Evolutionary conservation across 1,140 invertebrate genomes (phyloP), one percentile per base, ranked within the genome.

Genomic region (Zaprionus camerounensis): DNA sequence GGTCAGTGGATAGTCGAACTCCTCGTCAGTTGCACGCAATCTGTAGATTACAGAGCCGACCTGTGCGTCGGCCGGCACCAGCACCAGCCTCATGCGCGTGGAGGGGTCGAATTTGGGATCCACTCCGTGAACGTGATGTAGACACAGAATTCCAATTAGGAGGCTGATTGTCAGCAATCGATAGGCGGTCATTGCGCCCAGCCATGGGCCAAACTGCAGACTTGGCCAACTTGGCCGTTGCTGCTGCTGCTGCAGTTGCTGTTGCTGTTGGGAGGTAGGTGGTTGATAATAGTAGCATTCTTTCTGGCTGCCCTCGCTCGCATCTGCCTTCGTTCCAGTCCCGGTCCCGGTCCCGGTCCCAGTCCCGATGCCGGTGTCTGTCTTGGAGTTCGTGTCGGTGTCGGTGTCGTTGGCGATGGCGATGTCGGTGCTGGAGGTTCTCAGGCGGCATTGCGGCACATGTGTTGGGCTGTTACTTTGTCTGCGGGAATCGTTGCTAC

Each of bases 41-140:
- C 97, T 94, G 93, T 98, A 98, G 91, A 98, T 97, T 78, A 97
- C 95, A 15, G 96, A 96, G 69, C 96, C 96, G 76, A 97, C 95
- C 80, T 95, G 95, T 24, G 96, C 96, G 92, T 97, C 96, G 20
- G 96, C 95, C 53, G 97, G 97, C 44, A 98, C 95, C 38, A 97
- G 94, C 49, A 97, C 95, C 58, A 96, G 94, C 80, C 95, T 94
- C 95, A 97, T 96, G 76, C 96, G 94, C 51, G 96, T 96, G 75
- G 96, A 95, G 31, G 96, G 95, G 93, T 97, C 97, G 93, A 98
- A 97, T 82, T 95, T 94, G 68, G 96, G 96, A 85, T 96, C 95
- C 90, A 95, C 95, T 82, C 93, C 92, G 71, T 91, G 74, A 80
- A 91, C 86, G 76, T 88, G 73, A 73, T 85, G 76, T 79, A 83